Evolutionary conservation across 1,140 invertebrate genomes (phyloP).

Genomic region (Rhopalosiphum padi): DNA sequence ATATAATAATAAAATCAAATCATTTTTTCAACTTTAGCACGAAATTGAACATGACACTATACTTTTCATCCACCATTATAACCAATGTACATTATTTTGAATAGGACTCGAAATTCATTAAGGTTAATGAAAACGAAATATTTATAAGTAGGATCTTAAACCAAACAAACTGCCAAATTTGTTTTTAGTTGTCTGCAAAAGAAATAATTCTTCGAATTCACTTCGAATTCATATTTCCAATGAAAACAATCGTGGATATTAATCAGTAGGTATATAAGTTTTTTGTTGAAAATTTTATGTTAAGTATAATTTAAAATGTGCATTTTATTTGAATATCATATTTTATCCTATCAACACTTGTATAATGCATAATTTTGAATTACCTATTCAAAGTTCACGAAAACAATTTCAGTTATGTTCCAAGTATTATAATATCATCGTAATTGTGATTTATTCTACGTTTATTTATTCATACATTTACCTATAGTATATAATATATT

Average conservation of each 20-base stretch:
- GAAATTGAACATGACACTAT: background rate
- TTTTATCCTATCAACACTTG: background rate
- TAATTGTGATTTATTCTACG: background rate
- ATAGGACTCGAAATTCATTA: too few relatives aligned
- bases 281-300: background rate
- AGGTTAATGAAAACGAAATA: too few relatives aligned
- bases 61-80: background rate
- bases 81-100: background rate
- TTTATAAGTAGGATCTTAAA: too few relatives aligned
- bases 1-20: too few relatives aligned
- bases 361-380: background rate
- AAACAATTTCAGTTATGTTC: background rate
- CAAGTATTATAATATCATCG: background rate
- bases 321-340: background rate
- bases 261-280: background rate
- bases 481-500: background rate
- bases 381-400: background rate
- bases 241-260: background rate
- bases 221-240: background rate
- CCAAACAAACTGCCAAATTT: background rate
- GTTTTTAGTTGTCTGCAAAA: background rate
- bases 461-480: background rate
- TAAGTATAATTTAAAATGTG: background rate
- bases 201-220: background rate
- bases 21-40: too few relatives aligned